phyloP scores from a whole-genome alignment of 2,113 vertebrate species.

The Sardina pilchardus region DNA sequence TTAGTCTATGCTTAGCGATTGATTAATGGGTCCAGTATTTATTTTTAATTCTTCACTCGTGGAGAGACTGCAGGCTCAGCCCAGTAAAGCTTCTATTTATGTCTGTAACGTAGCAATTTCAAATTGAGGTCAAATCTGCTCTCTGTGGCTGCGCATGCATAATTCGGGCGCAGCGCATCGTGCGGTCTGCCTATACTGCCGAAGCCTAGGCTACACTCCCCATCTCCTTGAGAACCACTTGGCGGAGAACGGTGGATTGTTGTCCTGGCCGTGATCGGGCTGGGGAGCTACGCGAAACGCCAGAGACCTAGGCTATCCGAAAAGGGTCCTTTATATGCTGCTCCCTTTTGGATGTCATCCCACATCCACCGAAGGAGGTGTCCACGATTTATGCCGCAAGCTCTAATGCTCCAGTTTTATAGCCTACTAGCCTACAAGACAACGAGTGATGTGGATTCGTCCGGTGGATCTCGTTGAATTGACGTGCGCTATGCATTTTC shows the following conservation, averaged over 20 bases:
- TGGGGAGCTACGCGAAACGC: slow-evolving; percentile 20
- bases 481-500: background rate
- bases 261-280: slow-evolving; percentile 11
- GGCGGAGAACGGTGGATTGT: slow-evolving; percentile 12
- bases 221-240: slow-evolving; percentile 28
- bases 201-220: background rate
- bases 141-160: slow-evolving; percentile 20
- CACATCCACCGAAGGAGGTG: slow-evolving; percentile 28
- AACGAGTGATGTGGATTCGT: background rate
- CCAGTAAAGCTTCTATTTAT: slow-evolving; percentile 21
- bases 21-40: slow-evolving; percentile 16
- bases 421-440: background rate
- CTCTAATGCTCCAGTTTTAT: background rate
- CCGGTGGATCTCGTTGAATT: slow-evolving; percentile 3
- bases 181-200: background rate
- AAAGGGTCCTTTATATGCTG: slow-evolving; percentile 22
- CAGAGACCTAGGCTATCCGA: slow-evolving; percentile 9
- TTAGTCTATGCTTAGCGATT: background rate
- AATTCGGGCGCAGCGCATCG: slow-evolving; percentile 9
- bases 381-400: background rate
- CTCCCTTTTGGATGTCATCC: slow-evolving; percentile 18
- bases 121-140: slow-evolving; percentile 41
- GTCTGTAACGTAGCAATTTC: slow-evolving; percentile 34
- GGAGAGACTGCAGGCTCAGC: background rate
- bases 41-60: slow-evolving; percentile 9